Evolutionary conservation across 2,113 vertebrate genomes (phyloP), one percentile per base, ranked within the genome.

Genomic region (Macheiramphus alcinus): DNA sequence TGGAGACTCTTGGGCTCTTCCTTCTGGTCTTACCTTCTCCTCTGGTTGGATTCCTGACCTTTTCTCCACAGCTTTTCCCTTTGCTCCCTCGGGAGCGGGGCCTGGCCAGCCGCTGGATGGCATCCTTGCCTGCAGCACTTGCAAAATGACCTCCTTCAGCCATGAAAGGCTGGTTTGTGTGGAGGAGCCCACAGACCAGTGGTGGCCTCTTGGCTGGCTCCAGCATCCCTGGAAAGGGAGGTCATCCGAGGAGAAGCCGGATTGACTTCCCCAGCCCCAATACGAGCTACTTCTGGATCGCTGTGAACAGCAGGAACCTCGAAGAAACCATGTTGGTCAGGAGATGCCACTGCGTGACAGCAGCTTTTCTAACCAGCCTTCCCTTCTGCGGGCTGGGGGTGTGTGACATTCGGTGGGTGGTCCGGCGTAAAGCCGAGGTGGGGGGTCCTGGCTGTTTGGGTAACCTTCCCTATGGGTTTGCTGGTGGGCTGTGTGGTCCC

Each of bases 341-440:
- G 76, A 65, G 43, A 9, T 16, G 84, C 75, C 58, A 82, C 82
- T 13, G 53, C 1, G 0, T 1, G 25, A 2, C 0, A 31, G 45
- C 3, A 16, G 11, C 65, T 48, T 48, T 32, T 38, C 59, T 9
- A 8, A 3, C 10, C 34, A 4, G 3, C 50, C n/a, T n/a, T 38
- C 61, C 47, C 48, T 50, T 4, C 56, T 3, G 2, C 2, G n/a
- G 62, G 59, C 82, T 20, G 68, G 63, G 7, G 3, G 25, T 2
- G 31, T 5, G 45, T 3, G 56, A 16, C 5, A 7, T 4, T 1
- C 5, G 3, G 2, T 8, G 58, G 67, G 34, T 31, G 75, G 47
- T 36, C 48, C 1, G 0, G 10, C 1, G 1, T n/a, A 7, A 22
- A 16, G 15, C 26, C 1, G 1, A 5, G 48, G 7, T 9, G 3